Evolutionary conservation across 2,113 vertebrate genomes (phyloP).

Genomic region (Cathartes aura): DNA sequence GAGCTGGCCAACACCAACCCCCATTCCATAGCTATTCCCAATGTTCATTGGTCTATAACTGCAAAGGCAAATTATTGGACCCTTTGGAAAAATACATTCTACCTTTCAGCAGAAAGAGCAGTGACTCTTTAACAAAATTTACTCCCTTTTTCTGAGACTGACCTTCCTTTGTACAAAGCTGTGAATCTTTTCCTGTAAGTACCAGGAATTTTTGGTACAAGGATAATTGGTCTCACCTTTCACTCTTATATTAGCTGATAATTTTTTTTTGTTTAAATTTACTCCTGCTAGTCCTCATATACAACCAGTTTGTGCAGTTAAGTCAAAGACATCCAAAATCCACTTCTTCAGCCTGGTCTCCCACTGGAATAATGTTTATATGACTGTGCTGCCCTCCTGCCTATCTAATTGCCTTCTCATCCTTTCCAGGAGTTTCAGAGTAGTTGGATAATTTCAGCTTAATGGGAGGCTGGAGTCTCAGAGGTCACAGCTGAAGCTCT

Average conservation of each 20-base stretch:
- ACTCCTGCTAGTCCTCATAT: neutral
- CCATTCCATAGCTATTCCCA: neutral
- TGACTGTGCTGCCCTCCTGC: neutral
- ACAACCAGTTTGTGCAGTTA: neutral
- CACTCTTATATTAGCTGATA: neutral
- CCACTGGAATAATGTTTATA: neutral
- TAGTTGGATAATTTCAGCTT: neutral
- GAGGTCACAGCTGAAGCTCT: neutral
- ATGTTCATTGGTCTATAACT: neutral
- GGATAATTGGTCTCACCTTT: neutral
- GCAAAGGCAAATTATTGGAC: constrained; percentile 9
- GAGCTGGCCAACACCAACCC: neutral
- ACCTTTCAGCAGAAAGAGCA: constrained; percentile 21
- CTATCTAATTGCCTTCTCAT: neutral
- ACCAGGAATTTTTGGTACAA: neutral
- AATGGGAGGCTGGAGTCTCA: neutral
- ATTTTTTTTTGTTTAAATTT: neutral
- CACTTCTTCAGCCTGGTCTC: neutral
- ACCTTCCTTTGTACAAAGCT: neutral
- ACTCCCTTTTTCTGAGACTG: neutral
- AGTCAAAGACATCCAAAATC: neutral
- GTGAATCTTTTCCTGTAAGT: neutral
- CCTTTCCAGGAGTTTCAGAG: neutral
- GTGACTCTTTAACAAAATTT: neutral
- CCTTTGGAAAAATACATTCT: neutral